Evolutionary conservation across 1,140 invertebrate species (phyloP), one percentile per base, ranked within the genome.

Genomic region (Drosophila persimilis): DNA sequence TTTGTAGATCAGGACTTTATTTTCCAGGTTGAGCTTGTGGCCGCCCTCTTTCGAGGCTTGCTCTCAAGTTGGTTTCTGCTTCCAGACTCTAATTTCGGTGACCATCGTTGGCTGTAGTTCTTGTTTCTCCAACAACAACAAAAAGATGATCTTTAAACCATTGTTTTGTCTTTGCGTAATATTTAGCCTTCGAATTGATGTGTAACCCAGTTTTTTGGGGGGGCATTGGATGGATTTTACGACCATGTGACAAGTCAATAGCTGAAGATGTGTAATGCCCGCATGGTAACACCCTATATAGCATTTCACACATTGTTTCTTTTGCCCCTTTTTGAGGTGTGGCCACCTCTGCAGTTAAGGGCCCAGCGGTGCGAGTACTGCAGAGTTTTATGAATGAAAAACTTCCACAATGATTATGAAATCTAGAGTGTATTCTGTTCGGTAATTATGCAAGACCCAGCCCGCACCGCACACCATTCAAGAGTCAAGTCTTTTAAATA

Each of bases 251-350:
- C 62, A 72, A 67, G 64, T 67, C 70, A 81, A 88, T 81, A 86
- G 53, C 73, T 47, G 48, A 54, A 59, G 52, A 60, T 39, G 41
- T 78, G 81, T 73, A 77, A 78, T 88, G 53, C 81, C 81, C 81
- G 81, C 81, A 86, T 80, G 45, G 35, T 39, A 13, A 39, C 44
- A 26, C 54, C 44, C 55, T 48, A 62, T 72, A 67, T 46, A 78
- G 50, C 47, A 86, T 74, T 88, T 86, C 81, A 86, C 83, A 86
- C 81, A 44, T 85, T 69, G 29, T 50, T 20, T 69, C 31, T 50
- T 26, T 26, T 0, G 24, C 24, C 26, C 13, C 45, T 4, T 11
- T 39, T 13, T 43, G 22, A 56, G 51, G 45, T 57, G 44, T 26
- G 43, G 55, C 41, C 50, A 55, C 50, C 51, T 47, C 20, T 53